These are phyloP conservation scores for Crenichthys baileyi DNA, from an alignment of 2,797 vertebrate species.

Conservation along the genomic window DNA sequence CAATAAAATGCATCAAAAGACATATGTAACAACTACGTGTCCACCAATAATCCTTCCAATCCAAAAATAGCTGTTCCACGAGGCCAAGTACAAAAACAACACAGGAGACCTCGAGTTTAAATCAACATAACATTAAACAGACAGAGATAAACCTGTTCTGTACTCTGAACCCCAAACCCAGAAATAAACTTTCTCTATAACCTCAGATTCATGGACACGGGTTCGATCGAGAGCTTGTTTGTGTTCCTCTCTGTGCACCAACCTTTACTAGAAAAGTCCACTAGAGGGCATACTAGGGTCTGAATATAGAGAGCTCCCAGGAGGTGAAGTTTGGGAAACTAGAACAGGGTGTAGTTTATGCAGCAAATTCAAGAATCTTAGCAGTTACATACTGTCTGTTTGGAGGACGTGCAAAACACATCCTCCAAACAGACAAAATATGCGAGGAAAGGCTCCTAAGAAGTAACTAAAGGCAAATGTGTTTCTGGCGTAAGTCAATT, in stretches of 20 bases:
- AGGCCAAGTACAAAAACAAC: neutral
- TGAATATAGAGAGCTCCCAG: neutral
- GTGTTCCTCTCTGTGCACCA: neutral
- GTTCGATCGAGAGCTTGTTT: neutral
- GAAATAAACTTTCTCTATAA: constrained; percentile 15
- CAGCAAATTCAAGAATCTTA: neutral
- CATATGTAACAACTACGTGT: constrained; percentile 3
- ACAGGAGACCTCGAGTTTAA: constrained; percentile 31
- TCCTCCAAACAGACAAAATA: neutral
- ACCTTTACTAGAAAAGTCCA: neutral
- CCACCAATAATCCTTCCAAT: constrained; percentile 39
- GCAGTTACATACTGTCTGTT: neutral
- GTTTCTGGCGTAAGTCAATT: neutral
- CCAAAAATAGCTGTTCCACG: constrained; percentile 51
- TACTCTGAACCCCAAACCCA: constrained; percentile 42
- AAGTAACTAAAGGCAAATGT: constrained; percentile 4
- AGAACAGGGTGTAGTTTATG: neutral
- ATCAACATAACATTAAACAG: constrained; percentile 38
- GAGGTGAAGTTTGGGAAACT: neutral
- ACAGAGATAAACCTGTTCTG: constrained; percentile 40
- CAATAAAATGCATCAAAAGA: neutral
- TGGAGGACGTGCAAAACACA: neutral
- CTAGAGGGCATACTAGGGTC: constrained; percentile 1
- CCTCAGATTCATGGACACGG: neutral
- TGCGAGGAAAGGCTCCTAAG: neutral